Evolutionary conservation across 2,888 invertebrate genomes (phyloP).

Genomic region (Thecophora atra): DNA sequence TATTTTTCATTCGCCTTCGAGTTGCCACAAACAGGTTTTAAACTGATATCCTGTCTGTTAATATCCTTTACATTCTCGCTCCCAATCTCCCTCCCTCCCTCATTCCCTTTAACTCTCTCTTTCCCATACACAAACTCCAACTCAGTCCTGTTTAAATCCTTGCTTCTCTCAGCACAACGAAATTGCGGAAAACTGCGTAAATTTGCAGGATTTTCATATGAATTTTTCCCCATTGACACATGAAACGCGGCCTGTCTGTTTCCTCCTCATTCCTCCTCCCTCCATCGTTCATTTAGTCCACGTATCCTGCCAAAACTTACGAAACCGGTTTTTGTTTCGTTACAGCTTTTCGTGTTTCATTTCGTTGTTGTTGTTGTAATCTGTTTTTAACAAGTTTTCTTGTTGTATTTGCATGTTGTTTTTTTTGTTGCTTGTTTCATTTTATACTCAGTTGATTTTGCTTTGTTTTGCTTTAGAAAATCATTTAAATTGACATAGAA

Average conservation of each 20-base stretch:
- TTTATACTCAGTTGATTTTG: background rate
- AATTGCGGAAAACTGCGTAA: conserved; percentile 40
- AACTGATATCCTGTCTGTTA: conserved; percentile 44
- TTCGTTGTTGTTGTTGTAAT: conserved; percentile 17
- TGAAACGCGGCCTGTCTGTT: background rate
- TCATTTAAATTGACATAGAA: conserved; percentile 47
- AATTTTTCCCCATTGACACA: conserved; percentile 40
- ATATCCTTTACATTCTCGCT: conserved; percentile 35
- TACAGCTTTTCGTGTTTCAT: conserved; percentile 42
- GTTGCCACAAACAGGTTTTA: conserved; percentile 47
- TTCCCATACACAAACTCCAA: conserved; percentile 6
- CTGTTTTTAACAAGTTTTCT: conserved; percentile 28
- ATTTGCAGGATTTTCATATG: conserved; percentile 43
- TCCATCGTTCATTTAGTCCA: background rate
- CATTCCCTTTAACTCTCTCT: too few species aligned
- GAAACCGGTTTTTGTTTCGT: conserved; percentile 54
- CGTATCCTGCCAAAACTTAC: conserved; percentile 47
- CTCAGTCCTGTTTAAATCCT: conserved; percentile 7
- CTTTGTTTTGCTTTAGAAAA: conserved; percentile 40
- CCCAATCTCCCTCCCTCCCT: too few species aligned
- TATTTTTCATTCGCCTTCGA: background rate
- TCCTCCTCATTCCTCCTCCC: background rate
- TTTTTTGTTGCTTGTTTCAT: too few species aligned
- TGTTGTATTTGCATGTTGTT: too few species aligned
- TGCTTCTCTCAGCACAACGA: conserved; percentile 11